phyloP scores from a whole-genome alignment of 2,797 vertebrate genomes.

The Bovichtus variegatus region DNA sequence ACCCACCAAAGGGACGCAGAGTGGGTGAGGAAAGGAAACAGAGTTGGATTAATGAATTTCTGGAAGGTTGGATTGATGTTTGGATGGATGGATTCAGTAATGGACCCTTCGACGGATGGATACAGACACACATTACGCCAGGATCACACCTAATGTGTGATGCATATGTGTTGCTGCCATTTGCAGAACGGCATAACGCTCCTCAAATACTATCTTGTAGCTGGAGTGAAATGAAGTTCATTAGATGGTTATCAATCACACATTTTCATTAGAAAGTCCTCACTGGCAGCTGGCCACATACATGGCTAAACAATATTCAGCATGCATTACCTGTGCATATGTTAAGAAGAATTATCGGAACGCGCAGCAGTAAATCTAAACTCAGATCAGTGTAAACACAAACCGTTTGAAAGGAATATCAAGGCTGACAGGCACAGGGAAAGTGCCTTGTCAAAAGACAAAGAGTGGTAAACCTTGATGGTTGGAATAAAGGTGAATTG shows the following conservation, averaged over 20 bases:
- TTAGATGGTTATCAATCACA: slow-evolving; percentile 39
- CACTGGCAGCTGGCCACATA: slow-evolving; percentile 24
- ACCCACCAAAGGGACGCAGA: slow-evolving; percentile 43
- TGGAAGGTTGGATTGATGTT: slow-evolving; percentile 27
- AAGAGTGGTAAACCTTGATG: slow-evolving; percentile 12
- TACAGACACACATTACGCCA: slow-evolving; percentile 22
- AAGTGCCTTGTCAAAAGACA: slow-evolving; percentile 9
- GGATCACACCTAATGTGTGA: slow-evolving; percentile 32
- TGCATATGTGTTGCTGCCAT: slow-evolving; percentile 5
- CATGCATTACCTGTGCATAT: slow-evolving; percentile 33
- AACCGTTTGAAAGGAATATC: slow-evolving; percentile 11
- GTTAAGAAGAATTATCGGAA: slow-evolving; percentile 10
- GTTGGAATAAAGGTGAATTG: background rate
- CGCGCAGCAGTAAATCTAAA: slow-evolving; percentile 14
- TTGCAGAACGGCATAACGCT: background rate
- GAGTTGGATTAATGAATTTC: slow-evolving; percentile 43
- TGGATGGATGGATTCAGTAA: slow-evolving; percentile 36
- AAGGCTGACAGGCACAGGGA: slow-evolving; percentile 25
- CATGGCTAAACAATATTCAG: slow-evolving; percentile 1
- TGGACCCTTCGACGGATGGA: slow-evolving; percentile 37
- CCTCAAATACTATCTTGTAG: background rate
- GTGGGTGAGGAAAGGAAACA: slow-evolving; percentile 41
- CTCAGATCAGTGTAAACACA: slow-evolving; percentile 9
- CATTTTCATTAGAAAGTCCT: slow-evolving; percentile 46
- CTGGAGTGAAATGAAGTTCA: slow-evolving; percentile 13